Evolutionary conservation across 2,888 invertebrate genomes (phyloP), one percentile per base, ranked within the genome.

Genomic region (Plebejus melissa): DNA sequence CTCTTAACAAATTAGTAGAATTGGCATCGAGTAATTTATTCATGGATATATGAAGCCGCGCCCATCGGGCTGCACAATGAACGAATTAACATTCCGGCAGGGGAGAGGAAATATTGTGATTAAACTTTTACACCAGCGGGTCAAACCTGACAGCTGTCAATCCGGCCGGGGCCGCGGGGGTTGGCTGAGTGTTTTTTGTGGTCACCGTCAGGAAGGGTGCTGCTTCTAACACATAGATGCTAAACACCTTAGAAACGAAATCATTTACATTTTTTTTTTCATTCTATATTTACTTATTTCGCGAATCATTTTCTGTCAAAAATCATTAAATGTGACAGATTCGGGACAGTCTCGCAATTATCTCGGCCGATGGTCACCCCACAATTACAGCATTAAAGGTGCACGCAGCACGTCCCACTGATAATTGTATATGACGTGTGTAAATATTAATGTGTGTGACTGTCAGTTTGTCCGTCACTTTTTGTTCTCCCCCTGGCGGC

Each of bases 51-150:
- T 74, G 76, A 81, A 81, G 81, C 83, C 86, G 85, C 88, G 85
- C 87, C 86, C 86, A 86, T 83, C 82, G 78, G 81, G 81, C 83
- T 89, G 81, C 86, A 90, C 91, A 91, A 90, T 89, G 83, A 83
- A 81, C 81, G 87, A 89, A 91, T 91, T 90, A 90, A 89, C 91
- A 84, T 83, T 80, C 79, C 78, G 60, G 80, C 77, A 79, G 83
- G 86, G 84, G 89, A 87, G 83, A 82, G 83, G 81, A 90, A 91
- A 90, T 91, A 88, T 93, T 93, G 91, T 91, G 92, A 93, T 93
- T 92, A 93, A 91, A 91, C 91, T 91, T 90, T 88, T 90, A 92
- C 82, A 84, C 88, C 86, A 86, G 86, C 81, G 79, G 82, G 89
- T 88, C 87, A 83, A 77, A 79, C 79, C 84, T 90, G 91, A 91